Evolutionary conservation across 2,888 invertebrate genomes (phyloP).

Genomic region (Venusia cambrica): DNA sequence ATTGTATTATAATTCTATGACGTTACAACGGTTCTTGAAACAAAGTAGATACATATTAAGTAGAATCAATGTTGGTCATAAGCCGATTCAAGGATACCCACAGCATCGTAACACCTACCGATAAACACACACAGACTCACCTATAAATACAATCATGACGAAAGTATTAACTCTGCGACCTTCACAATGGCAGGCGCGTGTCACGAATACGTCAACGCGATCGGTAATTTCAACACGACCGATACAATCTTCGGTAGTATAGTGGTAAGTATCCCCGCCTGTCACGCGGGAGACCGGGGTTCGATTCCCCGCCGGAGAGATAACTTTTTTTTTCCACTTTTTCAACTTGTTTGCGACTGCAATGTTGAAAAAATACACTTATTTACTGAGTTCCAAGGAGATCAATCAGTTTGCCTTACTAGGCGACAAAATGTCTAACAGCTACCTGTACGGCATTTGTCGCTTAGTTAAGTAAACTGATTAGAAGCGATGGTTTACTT

Average conservation of each 20-base stretch:
- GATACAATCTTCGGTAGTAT: slow-evolving; percentile 72
- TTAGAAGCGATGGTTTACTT: too few species aligned
- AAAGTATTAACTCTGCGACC: slow-evolving; percentile 11
- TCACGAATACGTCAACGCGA: slow-evolving; percentile 2
- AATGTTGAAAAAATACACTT: too few species aligned
- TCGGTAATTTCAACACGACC: background rate
- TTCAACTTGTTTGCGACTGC: too few species aligned
- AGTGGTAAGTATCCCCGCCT: slow-evolving; percentile 82
- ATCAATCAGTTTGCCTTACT: too few species aligned
- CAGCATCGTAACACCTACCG: slow-evolving; percentile 7
- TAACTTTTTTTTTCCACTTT: slow-evolving; percentile 16
- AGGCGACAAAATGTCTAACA: too few species aligned
- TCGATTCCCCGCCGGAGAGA: slow-evolving; percentile 80
- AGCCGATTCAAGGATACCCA: slow-evolving; percentile 13
- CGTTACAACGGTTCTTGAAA: too few species aligned
- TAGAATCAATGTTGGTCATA: slow-evolving; percentile 1
- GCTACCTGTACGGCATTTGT: too few species aligned
- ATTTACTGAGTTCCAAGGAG: too few species aligned
- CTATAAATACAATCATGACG: slow-evolving; percentile 12
- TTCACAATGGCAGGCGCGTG: slow-evolving; percentile 3
- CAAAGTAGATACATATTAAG: too few species aligned
- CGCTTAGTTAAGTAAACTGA: too few species aligned
- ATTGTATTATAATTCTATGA: too few species aligned
- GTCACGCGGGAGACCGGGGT: slow-evolving; percentile 82
- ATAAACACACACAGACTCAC: slow-evolving; percentile 5